Conservation (phyloP, 2,888 invertebrate genomes). For the Sussaba pulchella region DNA sequence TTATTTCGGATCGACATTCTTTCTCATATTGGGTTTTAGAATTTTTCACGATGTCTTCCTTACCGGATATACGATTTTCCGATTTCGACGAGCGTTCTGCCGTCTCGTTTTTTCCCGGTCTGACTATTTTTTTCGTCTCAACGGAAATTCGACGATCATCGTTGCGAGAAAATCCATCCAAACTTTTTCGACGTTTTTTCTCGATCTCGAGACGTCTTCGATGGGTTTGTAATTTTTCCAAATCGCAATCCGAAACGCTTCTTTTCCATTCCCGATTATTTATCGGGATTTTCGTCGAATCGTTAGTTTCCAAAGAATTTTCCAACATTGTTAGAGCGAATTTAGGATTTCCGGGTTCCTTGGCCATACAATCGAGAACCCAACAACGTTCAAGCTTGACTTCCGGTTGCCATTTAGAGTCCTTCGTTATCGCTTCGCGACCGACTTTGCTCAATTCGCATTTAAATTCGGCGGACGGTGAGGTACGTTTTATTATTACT, state of each 20-base stretch:
- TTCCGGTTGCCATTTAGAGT: conserved; percentile 80
- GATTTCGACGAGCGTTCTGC: background rate
- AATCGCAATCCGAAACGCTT: conserved; percentile 60
- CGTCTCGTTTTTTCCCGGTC: background rate
- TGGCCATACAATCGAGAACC: conserved; percentile 81
- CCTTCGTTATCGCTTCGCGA: conserved; percentile 74
- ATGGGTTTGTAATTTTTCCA: conserved; percentile 37
- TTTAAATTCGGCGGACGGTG: conserved; percentile 81
- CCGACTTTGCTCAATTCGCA: conserved; percentile 80
- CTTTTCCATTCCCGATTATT: conserved; percentile 63
- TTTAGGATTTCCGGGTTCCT: conserved; percentile 76
- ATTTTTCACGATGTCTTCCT: background rate
- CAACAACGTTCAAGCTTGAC: conserved; percentile 79
- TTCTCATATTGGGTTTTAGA: conserved; percentile 7
- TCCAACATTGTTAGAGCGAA: conserved; percentile 70
- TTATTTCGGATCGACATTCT: no score
- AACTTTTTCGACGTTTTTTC: conserved; percentile 49
- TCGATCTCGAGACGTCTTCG: background rate
- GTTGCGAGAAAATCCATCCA: no score
- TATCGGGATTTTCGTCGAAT: conserved; percentile 66
- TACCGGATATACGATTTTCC: background rate
- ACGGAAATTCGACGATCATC: conserved; percentile 10
- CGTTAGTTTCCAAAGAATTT: conserved; percentile 21
- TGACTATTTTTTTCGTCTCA: background rate
- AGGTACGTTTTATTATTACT: conserved; percentile 82